Evolutionary conservation across 2,888 invertebrate genomes (phyloP).

Genomic region (Drosophila vallismaia): DNA sequence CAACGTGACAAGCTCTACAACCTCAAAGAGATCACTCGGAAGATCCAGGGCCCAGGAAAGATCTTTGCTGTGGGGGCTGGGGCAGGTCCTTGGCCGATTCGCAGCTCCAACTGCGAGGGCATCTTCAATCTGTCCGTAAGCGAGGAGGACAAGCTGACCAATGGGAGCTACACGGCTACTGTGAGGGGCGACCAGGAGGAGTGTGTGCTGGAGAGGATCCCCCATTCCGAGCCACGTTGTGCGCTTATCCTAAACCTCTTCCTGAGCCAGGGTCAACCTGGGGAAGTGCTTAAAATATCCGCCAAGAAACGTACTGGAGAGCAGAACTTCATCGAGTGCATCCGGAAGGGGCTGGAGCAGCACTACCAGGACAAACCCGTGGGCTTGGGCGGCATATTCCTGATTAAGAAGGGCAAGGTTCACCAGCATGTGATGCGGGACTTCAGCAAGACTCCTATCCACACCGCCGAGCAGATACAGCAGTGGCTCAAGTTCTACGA

Average conservation of each 20-base stretch:
- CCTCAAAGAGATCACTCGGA: conserved; percentile 86
- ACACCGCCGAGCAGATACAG: conserved; percentile 89
- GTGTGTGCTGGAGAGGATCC: conserved; percentile 87
- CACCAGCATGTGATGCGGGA: conserved; percentile 98
- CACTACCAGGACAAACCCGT: conserved; percentile 87
- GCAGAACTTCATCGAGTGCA: conserved; percentile 91
- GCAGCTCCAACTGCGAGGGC: conserved; percentile 94
- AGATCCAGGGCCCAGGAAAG: conserved; percentile 84
- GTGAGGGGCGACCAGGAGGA: conserved; percentile 86
- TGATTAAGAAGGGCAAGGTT: conserved; percentile 92
- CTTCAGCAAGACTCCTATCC: conserved; percentile 91
- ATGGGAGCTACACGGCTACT: conserved; percentile 90
- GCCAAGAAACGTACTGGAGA: conserved; percentile 90
- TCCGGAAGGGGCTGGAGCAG: conserved; percentile 88
- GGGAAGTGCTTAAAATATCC: conserved; percentile 90
- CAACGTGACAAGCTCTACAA: conserved; percentile 91
- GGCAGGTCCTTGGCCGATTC: conserved; percentile 91
- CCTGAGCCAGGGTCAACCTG: conserved; percentile 89
- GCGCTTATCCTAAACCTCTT: conserved; percentile 93
- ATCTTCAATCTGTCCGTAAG: conserved; percentile 89
- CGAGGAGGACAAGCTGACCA: conserved; percentile 85
- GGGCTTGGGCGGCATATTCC: conserved; percentile 95
- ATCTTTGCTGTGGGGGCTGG: conserved; percentile 94
- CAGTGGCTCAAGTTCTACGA: conserved; percentile 96
- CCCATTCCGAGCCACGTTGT: conserved; percentile 88